Conservation (phyloP, 2,797 vertebrate species). For the Galago senegalensis region DNA sequence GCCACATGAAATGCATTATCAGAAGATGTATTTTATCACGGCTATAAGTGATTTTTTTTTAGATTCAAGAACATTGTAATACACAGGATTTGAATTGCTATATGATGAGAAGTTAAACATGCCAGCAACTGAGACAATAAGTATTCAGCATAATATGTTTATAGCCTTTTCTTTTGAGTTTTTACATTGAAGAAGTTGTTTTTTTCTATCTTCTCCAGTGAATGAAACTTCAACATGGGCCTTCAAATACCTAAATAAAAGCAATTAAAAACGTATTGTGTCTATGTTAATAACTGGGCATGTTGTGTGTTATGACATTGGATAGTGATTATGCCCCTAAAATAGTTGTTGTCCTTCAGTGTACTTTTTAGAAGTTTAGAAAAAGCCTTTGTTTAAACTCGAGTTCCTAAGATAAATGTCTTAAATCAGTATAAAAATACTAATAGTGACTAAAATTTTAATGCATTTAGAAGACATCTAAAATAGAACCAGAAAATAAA, state of each 20-base stretch:
- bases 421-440: not conserved
- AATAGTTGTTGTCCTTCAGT: not conserved
- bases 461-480: conserved; percentile 17
- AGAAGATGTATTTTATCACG: conserved; percentile 20
- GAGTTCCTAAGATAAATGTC: conserved; percentile 7
- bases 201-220: conserved; percentile 17
- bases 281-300: not conserved
- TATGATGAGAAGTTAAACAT: conserved; percentile 39
- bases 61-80: conserved; percentile 8
- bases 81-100: not conserved
- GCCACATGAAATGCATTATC: conserved; percentile 11
- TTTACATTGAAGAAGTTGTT: not conserved
- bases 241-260: not conserved
- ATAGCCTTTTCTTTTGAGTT: not conserved
- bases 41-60: not conserved
- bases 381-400: conserved; percentile 13
- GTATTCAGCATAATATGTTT: not conserved
- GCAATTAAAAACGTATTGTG: conserved; percentile 1
- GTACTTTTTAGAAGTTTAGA: conserved; percentile 23
- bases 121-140: not conserved
- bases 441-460: not conserved
- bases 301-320: conserved; percentile 36
- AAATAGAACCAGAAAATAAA: not conserved
- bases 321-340: not conserved
- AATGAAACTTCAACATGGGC: not conserved